These are phyloP conservation scores for Ictalurus punctatus DNA, from an alignment of 2,113 vertebrate species.

Conservation along the genomic window DNA sequence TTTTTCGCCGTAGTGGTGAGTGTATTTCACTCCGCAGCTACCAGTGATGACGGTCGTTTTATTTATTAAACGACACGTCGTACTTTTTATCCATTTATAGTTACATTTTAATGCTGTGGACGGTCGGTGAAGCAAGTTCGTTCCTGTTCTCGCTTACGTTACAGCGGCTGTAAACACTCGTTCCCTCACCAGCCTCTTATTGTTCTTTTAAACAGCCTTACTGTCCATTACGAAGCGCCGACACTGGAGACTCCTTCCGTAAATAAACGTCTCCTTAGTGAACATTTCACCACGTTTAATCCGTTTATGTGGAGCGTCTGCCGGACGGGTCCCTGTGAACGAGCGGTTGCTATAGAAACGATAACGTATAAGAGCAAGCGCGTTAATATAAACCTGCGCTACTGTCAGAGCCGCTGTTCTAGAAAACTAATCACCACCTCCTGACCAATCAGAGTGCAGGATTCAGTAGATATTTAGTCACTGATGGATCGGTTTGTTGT, in stretches of 20 bases:
- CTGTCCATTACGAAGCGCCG: not conserved
- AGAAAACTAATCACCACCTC: not conserved
- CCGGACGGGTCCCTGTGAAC: too few species aligned
- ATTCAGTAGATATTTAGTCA: not conserved
- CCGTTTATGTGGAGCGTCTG: too few species aligned
- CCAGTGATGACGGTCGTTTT: not conserved
- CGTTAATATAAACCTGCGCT: not conserved
- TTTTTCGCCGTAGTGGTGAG: constrained; percentile 94
- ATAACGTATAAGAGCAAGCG: not conserved
- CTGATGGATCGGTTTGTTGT: not conserved
- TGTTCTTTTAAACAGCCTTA: not conserved
- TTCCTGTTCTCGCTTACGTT: not conserved
- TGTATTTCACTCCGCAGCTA: not conserved
- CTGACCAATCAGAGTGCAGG: not conserved
- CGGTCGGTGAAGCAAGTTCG: not conserved
- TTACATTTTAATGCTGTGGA: not conserved
- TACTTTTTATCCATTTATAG: not conserved
- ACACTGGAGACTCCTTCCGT: not conserved
- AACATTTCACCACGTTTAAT: too few species aligned
- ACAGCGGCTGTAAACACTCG: not conserved
- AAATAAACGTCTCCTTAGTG: not conserved
- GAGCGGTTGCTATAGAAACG: not conserved
- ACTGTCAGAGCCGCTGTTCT: not conserved
- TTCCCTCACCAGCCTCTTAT: too few species aligned
- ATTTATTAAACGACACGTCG: not conserved